Evolutionary conservation across 2,113 vertebrate genomes (phyloP), one percentile per base, ranked within the genome.

Genomic region (Salvelinus fontinalis): DNA sequence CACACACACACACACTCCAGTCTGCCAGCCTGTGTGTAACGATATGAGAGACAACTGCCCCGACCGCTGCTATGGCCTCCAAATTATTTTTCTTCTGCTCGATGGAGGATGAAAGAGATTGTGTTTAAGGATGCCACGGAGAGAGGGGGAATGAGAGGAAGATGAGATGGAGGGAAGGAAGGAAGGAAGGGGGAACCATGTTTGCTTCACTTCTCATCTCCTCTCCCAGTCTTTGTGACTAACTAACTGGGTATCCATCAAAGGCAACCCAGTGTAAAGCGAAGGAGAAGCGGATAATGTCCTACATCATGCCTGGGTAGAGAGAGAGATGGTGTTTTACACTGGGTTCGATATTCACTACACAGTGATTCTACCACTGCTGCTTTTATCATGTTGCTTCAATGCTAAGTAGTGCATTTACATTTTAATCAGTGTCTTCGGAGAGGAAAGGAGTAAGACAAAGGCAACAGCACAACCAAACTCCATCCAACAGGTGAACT

Each of bases 51-150:
- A 20, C 51, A 14, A 20, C 51, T 16, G 64, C 7, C 64, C 49
- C 12, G 3, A 16, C 49, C 3, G 14, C 11, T 49, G 39, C 48
- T 57, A 80, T 48, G 75, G 79, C 51, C 71, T 26, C 77, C 75
- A 86, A 88, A 87, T 82, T 60, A 80, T 74, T 27, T 81, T 11
- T 67, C 18, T 29, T 83, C 75, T 73, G 76, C 49, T 75, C 68
- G 76, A 83, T 73, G 64, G 49, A 73, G 67, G 65, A 84, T 81
- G 71, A 83, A 87, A 74, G 79, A 73, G 70, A 67, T 44, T 70
- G 39, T 31, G 73, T 62, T 51, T 59, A 66, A 48, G 64, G 75
- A 81, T 70, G 60, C 39, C 72, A 68, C 54, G 0, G 14, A 51
- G 49, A 16, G 49, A 51, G 49, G 49, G 49, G 14, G 49, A 3